phyloP scores from a whole-genome alignment of 2,888 invertebrate genomes.

The Tanytarsus gracilentus region DNA sequence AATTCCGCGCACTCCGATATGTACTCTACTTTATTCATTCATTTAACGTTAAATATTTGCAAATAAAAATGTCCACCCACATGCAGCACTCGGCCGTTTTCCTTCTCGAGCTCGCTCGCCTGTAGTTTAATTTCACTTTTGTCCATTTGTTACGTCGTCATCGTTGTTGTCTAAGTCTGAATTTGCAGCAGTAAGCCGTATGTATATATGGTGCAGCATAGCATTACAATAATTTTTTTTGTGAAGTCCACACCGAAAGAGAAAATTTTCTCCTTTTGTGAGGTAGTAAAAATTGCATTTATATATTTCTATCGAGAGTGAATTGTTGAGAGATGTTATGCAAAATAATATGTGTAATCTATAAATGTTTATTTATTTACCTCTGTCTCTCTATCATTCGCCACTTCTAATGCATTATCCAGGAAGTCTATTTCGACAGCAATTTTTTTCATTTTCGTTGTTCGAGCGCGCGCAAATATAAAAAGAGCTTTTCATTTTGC shows the following conservation, averaged over 20 bases:
- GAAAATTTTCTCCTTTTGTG: constrained; percentile 29
- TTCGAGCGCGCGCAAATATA: too few species aligned
- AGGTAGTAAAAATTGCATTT: too few species aligned
- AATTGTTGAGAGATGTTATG: constrained; percentile 25
- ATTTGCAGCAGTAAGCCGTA: too few species aligned
- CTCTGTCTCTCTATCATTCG: constrained; percentile 11
- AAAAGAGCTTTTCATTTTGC: too few species aligned
- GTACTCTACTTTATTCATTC: constrained; percentile 27
- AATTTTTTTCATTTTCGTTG: too few species aligned
- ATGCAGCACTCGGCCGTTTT: not conserved
- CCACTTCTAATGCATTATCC: constrained; percentile 13
- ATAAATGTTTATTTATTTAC: constrained; percentile 1
- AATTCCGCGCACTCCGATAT: too few species aligned
- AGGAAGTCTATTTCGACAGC: constrained; percentile 14
- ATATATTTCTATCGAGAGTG: too few species aligned
- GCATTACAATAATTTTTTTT: too few species aligned
- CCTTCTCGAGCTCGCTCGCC: not conserved
- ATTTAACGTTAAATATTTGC: constrained; percentile 27
- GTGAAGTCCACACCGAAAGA: too few species aligned
- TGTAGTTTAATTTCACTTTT: constrained; percentile 7
- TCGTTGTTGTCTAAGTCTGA: too few species aligned
- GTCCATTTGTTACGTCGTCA: too few species aligned
- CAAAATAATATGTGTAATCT: constrained; percentile 22
- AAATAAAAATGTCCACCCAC: constrained; percentile 29
- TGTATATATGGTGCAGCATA: too few species aligned